Conservation (phyloP, 2,888 invertebrate species). For the Dolichomitus sp. region DNA sequence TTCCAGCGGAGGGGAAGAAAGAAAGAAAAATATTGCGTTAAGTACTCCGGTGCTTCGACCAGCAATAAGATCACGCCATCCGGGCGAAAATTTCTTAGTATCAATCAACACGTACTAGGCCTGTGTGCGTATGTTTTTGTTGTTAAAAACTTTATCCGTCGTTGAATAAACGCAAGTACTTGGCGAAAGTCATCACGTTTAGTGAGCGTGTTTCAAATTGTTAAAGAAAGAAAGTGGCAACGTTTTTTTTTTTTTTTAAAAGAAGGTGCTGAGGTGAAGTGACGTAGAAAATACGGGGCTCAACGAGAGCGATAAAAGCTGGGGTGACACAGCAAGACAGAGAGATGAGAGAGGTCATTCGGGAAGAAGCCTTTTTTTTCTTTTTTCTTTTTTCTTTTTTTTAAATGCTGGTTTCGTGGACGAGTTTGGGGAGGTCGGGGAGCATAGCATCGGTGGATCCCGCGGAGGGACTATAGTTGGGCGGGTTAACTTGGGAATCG, state of each 20-base stretch:
- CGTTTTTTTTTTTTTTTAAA: neutral
- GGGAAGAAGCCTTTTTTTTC: slow-evolving; percentile 33
- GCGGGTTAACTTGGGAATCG: slow-evolving; percentile 78
- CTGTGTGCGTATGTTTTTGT: slow-evolving; percentile 30
- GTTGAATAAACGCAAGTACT: neutral
- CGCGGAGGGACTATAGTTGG: slow-evolving; percentile 72
- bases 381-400: neutral
- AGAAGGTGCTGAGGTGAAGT: neutral
- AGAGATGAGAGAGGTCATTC: slow-evolving; percentile 14
- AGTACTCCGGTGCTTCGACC: slow-evolving; percentile 23
- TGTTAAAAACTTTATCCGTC: slow-evolving; percentile 4
- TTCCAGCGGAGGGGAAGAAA: slow-evolving; percentile 1
- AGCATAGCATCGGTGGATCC: slow-evolving; percentile 85
- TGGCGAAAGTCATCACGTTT: neutral
- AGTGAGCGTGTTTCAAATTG: slow-evolving; percentile 2
- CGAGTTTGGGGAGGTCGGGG: slow-evolving; percentile 89
- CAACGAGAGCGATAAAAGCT: slow-evolving; percentile 19
- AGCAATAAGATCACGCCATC: neutral
- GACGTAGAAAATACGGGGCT: neutral
- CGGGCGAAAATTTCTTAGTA: slow-evolving; percentile 6
- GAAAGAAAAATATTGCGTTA: slow-evolving; percentile 32
- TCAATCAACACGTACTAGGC: slow-evolving; percentile 24
- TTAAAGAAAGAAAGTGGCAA: neutral
- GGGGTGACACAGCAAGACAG: slow-evolving; percentile 29
- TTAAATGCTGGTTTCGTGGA: slow-evolving; percentile 92